Conservation (phyloP, 2,797 vertebrate genomes). For the Crenichthys baileyi region DNA sequence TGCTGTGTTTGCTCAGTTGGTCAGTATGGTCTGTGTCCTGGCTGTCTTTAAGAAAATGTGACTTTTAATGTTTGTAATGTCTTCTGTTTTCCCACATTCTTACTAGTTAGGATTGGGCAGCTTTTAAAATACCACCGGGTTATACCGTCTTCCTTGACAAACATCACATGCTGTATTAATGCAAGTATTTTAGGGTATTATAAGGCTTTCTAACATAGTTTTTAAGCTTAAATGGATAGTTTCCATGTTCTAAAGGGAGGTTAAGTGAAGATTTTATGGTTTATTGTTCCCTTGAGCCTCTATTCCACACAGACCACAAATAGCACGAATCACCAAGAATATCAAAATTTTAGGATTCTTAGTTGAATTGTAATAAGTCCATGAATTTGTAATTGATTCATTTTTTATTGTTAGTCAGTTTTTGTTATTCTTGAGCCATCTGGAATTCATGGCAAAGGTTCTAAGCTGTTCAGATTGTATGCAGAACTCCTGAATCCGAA, state of each 20-base stretch:
- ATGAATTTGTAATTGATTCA: too few relatives aligned
- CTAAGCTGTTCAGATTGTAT: too few relatives aligned
- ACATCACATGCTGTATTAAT: not conserved
- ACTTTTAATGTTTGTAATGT: constrained; percentile 49
- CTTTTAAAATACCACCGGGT: too few relatives aligned
- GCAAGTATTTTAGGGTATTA: not conserved
- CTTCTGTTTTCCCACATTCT: constrained; percentile 34
- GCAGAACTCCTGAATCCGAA: too few relatives aligned
- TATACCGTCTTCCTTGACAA: not conserved
- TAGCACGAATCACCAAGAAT: too few relatives aligned
- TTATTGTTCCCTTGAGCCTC: not conserved
- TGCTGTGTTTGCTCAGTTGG: constrained; percentile 59
- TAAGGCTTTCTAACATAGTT: not conserved
- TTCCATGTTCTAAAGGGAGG: not conserved
- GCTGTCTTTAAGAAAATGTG: constrained; percentile 55
- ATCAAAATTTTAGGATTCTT: too few relatives aligned
- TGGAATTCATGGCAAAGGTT: too few relatives aligned
- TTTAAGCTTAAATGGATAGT: not conserved
- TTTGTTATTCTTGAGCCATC: too few relatives aligned
- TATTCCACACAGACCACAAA: too few relatives aligned
- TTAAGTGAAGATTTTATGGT: not conserved
- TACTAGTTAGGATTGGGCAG: not conserved
- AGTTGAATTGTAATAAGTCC: too few relatives aligned
- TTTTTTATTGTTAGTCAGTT: too few relatives aligned
- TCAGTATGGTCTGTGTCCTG: constrained; percentile 49